A percentile compares a stretch with the other conserved stretches of the same genome.
These are phyloP conservation scores for Mycetomoellerius zeteki DNA, from an alignment of 1,140 invertebrate species.

Conservation along the genomic window DNA sequence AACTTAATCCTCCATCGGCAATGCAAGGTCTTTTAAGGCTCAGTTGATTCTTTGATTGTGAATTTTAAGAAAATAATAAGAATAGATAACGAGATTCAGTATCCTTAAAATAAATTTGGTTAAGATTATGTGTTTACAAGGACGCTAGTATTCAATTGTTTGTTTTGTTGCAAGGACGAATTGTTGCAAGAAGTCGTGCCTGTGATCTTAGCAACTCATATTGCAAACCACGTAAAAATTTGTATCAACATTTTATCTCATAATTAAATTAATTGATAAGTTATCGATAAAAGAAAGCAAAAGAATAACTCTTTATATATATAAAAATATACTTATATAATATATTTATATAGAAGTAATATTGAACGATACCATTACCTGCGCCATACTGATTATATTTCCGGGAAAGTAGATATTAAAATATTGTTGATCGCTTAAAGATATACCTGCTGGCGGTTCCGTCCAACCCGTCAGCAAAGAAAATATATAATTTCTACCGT, in stretches of 20 bases:
- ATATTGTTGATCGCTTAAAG: constrained; percentile 94
- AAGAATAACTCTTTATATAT: not conserved
- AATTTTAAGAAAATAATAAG: too few species aligned
- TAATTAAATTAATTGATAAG: not conserved
- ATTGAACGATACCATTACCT: constrained; percentile 85
- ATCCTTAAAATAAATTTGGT: too few species aligned
- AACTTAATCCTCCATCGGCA: too few species aligned
- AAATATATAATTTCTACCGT: constrained; percentile 97
- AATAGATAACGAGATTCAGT: too few species aligned
- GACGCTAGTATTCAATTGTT: too few species aligned
- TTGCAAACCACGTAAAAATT: not conserved
- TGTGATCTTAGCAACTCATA: too few species aligned
- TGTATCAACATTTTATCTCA: not conserved
- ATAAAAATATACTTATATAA: not conserved
- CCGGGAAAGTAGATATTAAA: constrained; percentile 99
- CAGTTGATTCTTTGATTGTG: too few species aligned
- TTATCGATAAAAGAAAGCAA: not conserved
- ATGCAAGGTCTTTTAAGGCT: too few species aligned
- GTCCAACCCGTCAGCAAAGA: constrained; percentile 96
- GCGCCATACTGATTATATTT: constrained; percentile 97
- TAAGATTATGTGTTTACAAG: too few species aligned
- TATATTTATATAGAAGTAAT: too few species aligned
- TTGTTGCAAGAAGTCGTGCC: too few species aligned
- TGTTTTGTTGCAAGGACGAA: too few species aligned
- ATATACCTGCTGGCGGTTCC: constrained; percentile 96